Evolutionary conservation across 2,113 vertebrate genomes (phyloP).

Genomic region (Mionectes macconnelli): DNA sequence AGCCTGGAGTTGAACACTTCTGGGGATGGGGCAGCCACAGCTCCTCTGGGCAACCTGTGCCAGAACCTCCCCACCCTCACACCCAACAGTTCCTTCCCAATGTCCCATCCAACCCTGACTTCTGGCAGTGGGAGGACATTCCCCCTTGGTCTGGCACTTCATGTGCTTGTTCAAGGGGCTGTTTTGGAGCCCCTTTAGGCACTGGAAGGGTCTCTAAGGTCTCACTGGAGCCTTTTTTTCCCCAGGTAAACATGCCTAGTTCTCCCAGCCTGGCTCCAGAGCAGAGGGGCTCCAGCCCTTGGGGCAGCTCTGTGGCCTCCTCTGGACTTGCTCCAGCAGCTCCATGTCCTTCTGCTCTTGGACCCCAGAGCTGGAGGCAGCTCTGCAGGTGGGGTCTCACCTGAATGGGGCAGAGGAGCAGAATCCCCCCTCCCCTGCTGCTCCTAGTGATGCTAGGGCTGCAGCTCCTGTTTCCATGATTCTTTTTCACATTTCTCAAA

Average conservation of each 20-base stretch:
- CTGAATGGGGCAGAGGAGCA: not conserved
- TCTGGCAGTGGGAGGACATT: not conserved
- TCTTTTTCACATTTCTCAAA: not conserved
- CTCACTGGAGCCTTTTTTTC: not conserved
- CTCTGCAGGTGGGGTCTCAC: not conserved
- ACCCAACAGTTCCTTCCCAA: accelerated
- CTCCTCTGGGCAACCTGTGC: accelerated
- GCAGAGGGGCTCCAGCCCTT: not conserved
- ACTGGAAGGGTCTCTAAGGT: accelerated
- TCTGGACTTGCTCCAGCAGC: accelerated
- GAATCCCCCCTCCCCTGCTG: not conserved
- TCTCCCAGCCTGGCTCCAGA: not conserved
- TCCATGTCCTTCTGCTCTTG: accelerated
- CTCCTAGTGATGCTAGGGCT: not conserved
- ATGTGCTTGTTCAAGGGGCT: accelerated
- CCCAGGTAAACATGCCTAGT: not conserved
- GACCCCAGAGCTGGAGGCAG: not conserved
- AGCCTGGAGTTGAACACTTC: accelerated
- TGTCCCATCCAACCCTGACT: not conserved
- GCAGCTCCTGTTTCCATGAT: not conserved
- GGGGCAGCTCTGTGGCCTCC: accelerated
- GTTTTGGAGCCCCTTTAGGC: not conserved
- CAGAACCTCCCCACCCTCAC: accelerated
- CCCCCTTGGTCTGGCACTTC: not conserved
- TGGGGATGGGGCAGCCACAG: not conserved